Base-by-base conservation (phyloP, 1,140 invertebrate genomes). In the Listronotus oregonensis region DNA sequence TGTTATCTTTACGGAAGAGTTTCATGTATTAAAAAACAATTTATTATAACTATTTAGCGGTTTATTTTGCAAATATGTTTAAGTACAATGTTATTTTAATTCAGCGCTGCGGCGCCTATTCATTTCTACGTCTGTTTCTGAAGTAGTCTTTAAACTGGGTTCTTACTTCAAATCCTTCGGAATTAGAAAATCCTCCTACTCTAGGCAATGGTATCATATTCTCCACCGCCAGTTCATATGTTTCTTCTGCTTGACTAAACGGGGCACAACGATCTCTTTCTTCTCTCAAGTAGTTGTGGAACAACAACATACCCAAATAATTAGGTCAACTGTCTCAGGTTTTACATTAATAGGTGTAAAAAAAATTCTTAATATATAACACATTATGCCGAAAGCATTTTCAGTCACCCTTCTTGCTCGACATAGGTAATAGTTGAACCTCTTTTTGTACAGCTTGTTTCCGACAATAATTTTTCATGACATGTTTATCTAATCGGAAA, bases 321-420 rank as follows among this genome's bases (percentile, higher is more conserved):
- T n/a, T n/a, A n/a, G n/a, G n/a, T n/a, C 73, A 50, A 70, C 64
- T 32, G 56, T 72, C 57, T 73, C 66, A 61, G 73, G 63, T 40
- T 71, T 68, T 47, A 75, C 56, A 50, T 75, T 62, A n/a, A 80
- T 72, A 49, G 74, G 64, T 42, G 64, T 66, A 51, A 43, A 58
- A 70, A 75, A 75, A 32, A 77, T 68, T 51, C 73, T 57, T 64
- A 66, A 78, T 63, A 70, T 63, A 39, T 51, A 46, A 12, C 67
- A 71, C 68, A 80, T 65, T 46, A 80, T 75, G 21, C 21, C 21
- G 21, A 27, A 27, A 27, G 21, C 21, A 5, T 27, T 27, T 27
- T 27, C 21, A 27, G 21, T 27, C 5, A 27, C 21, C 5, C 21
- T 27, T 27, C 21, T 27, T 27, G 21, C 21, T 27, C 21, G 21